Conservation (phyloP, 53 echinoderm and acorn worm genomes). For the Patiria pectinifera region DNA sequence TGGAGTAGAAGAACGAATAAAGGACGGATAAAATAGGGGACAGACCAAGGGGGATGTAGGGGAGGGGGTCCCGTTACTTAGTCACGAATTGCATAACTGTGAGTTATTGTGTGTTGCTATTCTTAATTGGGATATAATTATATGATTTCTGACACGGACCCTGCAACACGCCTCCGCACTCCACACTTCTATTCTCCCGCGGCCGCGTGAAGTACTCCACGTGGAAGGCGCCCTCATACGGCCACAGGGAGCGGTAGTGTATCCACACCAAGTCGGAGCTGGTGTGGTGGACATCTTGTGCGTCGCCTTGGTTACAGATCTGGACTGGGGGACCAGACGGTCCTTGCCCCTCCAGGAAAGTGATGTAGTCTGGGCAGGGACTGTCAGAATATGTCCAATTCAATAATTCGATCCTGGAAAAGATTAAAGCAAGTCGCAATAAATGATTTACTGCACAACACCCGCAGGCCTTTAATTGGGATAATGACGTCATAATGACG, state of each 20-base stretch:
- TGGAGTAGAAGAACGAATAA: too few relatives aligned
- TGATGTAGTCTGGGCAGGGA: conserved; percentile 57
- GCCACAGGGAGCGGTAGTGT: conserved; percentile 62
- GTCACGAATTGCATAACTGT: too few relatives aligned
- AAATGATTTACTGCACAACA: not conserved
- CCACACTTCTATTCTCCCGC: conserved; percentile 28
- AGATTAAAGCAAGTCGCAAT: not conserved
- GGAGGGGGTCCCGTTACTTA: too few relatives aligned
- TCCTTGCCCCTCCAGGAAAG: conserved; percentile 68
- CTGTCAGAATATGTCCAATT: conserved; percentile 47
- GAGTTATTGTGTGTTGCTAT: too few relatives aligned
- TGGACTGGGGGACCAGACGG: conserved; percentile 43
- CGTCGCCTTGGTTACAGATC: conserved; percentile 58
- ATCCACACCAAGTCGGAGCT: conserved; percentile 66
- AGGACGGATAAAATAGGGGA: too few relatives aligned
- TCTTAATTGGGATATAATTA: too few relatives aligned
- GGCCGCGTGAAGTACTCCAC: conserved; percentile 62
- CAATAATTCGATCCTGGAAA: conserved; percentile 34
- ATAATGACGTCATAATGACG: not conserved
- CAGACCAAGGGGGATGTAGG: too few relatives aligned
- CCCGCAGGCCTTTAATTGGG: not conserved
- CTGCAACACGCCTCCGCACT: conserved; percentile 71
- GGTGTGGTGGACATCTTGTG: conserved; percentile 40
- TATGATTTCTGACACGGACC: conserved; percentile 22
- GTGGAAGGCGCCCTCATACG: conserved; percentile 58